phyloP scores from a whole-genome alignment of 2,888 invertebrate species.

The Conomelus anceps region DNA sequence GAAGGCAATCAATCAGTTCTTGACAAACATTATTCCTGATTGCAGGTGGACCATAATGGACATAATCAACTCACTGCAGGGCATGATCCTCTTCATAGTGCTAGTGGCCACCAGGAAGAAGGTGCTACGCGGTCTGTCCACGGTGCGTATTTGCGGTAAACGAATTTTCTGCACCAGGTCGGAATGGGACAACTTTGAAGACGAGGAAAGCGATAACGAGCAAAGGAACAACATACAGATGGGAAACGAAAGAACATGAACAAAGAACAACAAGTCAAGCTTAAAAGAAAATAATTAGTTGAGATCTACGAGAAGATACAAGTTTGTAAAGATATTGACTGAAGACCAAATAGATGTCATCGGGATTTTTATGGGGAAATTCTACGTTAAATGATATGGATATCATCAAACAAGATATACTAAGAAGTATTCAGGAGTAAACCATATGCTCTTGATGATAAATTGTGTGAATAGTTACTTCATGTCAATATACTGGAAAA shows the following conservation, averaged over 20 bases:
- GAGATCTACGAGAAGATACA: neutral
- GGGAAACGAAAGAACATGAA: neutral
- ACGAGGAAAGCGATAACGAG: constrained; percentile 19
- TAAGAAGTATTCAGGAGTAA: neutral
- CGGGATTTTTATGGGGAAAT: no score
- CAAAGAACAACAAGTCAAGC: neutral
- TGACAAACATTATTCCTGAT: neutral
- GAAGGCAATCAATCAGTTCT: neutral
- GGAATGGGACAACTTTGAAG: constrained; percentile 23
- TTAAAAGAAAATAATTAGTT: neutral
- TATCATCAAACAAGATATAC: no score
- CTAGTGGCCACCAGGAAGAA: constrained; percentile 45
- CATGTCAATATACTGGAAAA: neutral
- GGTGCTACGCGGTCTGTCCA: constrained; percentile 45
- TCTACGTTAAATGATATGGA: no score
- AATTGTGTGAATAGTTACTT: neutral
- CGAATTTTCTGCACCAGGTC: constrained; percentile 26
- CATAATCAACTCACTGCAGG: constrained; percentile 54
- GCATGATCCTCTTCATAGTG: constrained; percentile 48
- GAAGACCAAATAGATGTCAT: neutral
- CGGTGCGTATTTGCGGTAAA: constrained; percentile 39
- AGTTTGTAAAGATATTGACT: neutral
- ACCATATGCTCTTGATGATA: neutral
- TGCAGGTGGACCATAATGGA: constrained; percentile 48
- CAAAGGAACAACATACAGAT: neutral